A percentile compares a stretch with the other conserved stretches of the same genome.
Conservation (phyloP, 2,888 invertebrate genomes). For the Microchrysa polita region DNA sequence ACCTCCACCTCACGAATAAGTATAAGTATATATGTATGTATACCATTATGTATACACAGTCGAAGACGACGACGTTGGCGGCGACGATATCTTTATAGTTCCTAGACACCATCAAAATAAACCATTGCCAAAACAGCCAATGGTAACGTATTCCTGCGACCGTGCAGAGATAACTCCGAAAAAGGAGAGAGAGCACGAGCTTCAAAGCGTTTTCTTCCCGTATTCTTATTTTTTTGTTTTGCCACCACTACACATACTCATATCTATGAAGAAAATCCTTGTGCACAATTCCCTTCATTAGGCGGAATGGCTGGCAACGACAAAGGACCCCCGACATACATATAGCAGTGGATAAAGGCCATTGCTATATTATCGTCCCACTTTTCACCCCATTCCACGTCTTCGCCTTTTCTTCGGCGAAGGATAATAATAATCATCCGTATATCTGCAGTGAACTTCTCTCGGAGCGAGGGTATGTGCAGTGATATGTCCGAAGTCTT, state of each 20-base stretch:
- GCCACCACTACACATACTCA: slow-evolving; percentile 1
- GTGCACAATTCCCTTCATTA: slow-evolving; percentile 38
- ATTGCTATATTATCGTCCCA: not conserved
- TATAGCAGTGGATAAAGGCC: slow-evolving; percentile 20
- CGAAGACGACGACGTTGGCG: slow-evolving; percentile 3
- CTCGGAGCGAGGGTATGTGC: not conserved
- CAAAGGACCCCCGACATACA: too few species aligned
- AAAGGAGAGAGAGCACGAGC: slow-evolving; percentile 26
- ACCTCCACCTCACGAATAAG: not conserved
- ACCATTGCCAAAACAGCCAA: slow-evolving; percentile 30
- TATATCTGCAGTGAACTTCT: not conserved
- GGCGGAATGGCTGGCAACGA: slow-evolving; percentile 39
- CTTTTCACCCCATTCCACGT: not conserved
- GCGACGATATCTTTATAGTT: slow-evolving; percentile 23
- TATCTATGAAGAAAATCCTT: slow-evolving; percentile 13
- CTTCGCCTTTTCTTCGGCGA: not conserved
- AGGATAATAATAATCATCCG: slow-evolving; percentile 8
- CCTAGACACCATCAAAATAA: slow-evolving; percentile 33
- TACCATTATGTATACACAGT: too few species aligned
- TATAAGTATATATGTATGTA: too few species aligned
- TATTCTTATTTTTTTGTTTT: slow-evolving; percentile 19
- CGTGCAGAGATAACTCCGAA: slow-evolving; percentile 35
- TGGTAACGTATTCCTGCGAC: slow-evolving; percentile 2
- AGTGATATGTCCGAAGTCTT: not conserved
- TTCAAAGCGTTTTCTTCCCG: slow-evolving; percentile 13